phyloP scores from a whole-genome alignment of 2,888 invertebrate species.

The Falcaria lacertinaria region DNA sequence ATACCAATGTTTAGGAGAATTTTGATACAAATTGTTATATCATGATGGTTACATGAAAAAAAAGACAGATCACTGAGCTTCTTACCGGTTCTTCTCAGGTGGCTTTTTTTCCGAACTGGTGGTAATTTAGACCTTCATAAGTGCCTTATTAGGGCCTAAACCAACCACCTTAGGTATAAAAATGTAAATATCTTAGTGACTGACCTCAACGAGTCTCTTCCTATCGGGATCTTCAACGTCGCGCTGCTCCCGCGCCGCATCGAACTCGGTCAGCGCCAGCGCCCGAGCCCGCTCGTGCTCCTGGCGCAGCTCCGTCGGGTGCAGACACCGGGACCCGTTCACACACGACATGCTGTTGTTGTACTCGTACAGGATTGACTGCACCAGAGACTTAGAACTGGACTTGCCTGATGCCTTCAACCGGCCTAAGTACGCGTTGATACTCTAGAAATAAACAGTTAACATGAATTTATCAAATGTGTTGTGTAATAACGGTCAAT shows the following conservation, averaged over 20 bases:
- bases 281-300: background rate
- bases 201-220: conserved; percentile 9
- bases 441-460: background rate
- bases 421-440: background rate
- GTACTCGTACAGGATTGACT: background rate
- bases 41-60: too few relatives aligned
- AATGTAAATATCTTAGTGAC: background rate
- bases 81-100: too few relatives aligned
- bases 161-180: background rate
- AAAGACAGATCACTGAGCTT: too few relatives aligned
- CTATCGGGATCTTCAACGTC: background rate
- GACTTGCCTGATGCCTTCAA: background rate
- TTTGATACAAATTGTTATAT: too few relatives aligned
- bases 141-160: too few relatives aligned
- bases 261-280: background rate
- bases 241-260: background rate
- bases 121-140: too few relatives aligned
- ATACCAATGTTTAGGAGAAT: too few relatives aligned
- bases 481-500: too few relatives aligned
- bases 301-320: background rate
- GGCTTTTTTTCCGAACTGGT: too few relatives aligned
- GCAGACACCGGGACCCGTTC: background rate
- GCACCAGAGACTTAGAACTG: background rate
- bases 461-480: too few relatives aligned
- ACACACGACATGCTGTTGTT: background rate